Percentiles rank a stretch among this genome's conserved stretches.
phyloP scores from a whole-genome alignment of 2,797 vertebrate genomes.

The Rousettus madagascariensis region DNA sequence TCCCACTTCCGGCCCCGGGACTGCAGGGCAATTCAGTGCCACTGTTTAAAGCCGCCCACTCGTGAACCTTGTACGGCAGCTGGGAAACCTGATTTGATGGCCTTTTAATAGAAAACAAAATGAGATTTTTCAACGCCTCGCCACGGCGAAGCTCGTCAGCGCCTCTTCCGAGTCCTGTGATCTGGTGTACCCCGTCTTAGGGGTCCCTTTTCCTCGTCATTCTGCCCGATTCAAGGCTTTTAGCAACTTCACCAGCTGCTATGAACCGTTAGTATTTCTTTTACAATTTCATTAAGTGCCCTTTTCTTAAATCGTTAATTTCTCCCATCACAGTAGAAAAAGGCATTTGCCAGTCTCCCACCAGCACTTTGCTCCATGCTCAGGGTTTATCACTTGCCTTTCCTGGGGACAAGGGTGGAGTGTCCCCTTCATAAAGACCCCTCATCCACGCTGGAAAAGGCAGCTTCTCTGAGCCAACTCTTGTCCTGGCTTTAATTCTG shows the following conservation, averaged over 20 bases:
- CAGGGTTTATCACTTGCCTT: neutral
- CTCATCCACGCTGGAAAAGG: neutral
- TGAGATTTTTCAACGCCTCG: neutral
- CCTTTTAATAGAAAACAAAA: neutral
- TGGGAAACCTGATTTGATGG: no score
- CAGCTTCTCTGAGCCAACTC: neutral
- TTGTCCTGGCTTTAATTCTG: neutral
- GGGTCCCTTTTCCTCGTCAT: neutral
- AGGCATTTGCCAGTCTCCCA: neutral
- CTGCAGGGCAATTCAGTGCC: no score
- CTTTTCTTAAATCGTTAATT: neutral
- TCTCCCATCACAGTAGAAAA: neutral
- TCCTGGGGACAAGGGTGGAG: neutral
- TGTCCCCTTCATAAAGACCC: neutral
- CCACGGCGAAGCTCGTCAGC: neutral
- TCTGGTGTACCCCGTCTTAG: neutral
- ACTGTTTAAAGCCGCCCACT: neutral
- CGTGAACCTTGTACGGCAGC: neutral
- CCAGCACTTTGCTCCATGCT: no score
- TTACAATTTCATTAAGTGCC: neutral
- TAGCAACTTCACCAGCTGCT: neutral
- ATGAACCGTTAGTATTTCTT: neutral
- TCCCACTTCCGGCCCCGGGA: no score
- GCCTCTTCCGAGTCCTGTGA: neutral
- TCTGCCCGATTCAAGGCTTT: neutral